These are phyloP conservation scores for Naso thynnoides DNA, from an alignment of 2,797 vertebrate genomes.

Conservation along the genomic window DNA sequence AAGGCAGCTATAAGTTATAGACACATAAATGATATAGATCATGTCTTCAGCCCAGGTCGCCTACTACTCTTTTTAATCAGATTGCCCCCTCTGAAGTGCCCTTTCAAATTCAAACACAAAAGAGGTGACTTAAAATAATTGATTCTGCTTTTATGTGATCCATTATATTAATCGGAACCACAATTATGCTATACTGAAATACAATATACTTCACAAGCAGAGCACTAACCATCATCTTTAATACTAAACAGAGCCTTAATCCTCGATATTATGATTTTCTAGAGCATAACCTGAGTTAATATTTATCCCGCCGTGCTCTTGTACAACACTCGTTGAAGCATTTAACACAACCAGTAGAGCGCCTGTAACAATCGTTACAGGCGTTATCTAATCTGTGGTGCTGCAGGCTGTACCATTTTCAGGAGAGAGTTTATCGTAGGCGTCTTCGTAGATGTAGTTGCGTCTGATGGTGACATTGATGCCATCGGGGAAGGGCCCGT, in stretches of 20 bases:
- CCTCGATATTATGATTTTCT: slow-evolving; percentile 61
- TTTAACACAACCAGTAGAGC: slow-evolving; percentile 19
- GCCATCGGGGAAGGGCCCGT: slow-evolving; percentile 95
- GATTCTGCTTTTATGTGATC: slow-evolving; percentile 83
- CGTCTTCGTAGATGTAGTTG: slow-evolving; percentile 99
- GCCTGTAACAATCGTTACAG: neutral
- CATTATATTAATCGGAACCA: slow-evolving; percentile 83
- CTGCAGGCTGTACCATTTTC: slow-evolving; percentile 89
- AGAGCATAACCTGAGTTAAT: slow-evolving; percentile 46
- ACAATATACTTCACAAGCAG: slow-evolving; percentile 57
- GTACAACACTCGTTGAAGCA: too few relatives aligned
- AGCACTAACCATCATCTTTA: slow-evolving; percentile 65
- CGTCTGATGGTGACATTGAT: slow-evolving; percentile 97
- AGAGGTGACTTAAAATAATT: slow-evolving; percentile 86
- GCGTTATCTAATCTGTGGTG: neutral
- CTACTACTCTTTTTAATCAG: slow-evolving; percentile 84
- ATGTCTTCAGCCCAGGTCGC: slow-evolving; percentile 76
- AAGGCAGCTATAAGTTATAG: slow-evolving; percentile 78
- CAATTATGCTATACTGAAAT: slow-evolving; percentile 78
- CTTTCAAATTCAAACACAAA: slow-evolving; percentile 85
- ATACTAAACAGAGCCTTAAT: slow-evolving; percentile 52
- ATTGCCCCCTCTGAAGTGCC: slow-evolving; percentile 74
- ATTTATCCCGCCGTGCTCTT: slow-evolving; percentile 26
- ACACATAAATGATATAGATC: slow-evolving; percentile 84
- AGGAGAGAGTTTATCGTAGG: slow-evolving; percentile 98